Evolutionary conservation across 2,888 invertebrate species (phyloP).

Genomic region (Amaurobius ferox): DNA sequence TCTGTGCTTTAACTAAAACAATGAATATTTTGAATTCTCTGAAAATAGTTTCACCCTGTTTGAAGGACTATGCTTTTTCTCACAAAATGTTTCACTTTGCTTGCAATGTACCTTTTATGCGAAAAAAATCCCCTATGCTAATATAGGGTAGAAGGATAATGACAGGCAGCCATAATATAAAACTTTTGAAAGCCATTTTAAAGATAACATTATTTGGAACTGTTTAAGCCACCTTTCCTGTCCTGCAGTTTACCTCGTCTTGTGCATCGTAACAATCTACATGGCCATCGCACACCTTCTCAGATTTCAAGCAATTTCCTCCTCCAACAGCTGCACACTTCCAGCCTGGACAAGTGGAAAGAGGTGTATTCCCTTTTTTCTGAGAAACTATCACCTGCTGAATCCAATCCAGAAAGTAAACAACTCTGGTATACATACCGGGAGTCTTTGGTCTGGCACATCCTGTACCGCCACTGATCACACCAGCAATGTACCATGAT

Average conservation of each 20-base stretch:
- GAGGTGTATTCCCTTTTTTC: slow-evolving; percentile 3
- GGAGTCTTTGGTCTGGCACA: slow-evolving; percentile 66
- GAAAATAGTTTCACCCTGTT: no score
- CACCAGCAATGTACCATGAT: slow-evolving; percentile 67
- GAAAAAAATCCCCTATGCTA: no score
- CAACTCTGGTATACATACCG: slow-evolving; percentile 67
- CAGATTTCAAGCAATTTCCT: slow-evolving; percentile 30
- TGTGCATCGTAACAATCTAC: slow-evolving; percentile 64
- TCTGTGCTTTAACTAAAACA: no score
- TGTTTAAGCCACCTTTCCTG: not conserved
- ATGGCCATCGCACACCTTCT: slow-evolving; percentile 45
- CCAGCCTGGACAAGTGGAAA: slow-evolving; percentile 45
- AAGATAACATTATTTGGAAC: no score
- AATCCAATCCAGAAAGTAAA: slow-evolving; percentile 66
- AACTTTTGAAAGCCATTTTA: no score
- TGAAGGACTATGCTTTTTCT: no score
- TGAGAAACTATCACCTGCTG: not conserved
- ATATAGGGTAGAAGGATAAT: no score
- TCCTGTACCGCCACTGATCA: slow-evolving; percentile 64
- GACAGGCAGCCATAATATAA: no score
- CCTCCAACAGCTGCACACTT: slow-evolving; percentile 57
- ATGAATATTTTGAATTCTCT: no score
- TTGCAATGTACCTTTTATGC: no score
- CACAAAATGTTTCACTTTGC: no score
- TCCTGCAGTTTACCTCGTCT: slow-evolving; percentile 45